Evolutionary conservation across 2,888 invertebrate genomes (phyloP).

Genomic region (Steinernema hermaphroditum): DNA sequence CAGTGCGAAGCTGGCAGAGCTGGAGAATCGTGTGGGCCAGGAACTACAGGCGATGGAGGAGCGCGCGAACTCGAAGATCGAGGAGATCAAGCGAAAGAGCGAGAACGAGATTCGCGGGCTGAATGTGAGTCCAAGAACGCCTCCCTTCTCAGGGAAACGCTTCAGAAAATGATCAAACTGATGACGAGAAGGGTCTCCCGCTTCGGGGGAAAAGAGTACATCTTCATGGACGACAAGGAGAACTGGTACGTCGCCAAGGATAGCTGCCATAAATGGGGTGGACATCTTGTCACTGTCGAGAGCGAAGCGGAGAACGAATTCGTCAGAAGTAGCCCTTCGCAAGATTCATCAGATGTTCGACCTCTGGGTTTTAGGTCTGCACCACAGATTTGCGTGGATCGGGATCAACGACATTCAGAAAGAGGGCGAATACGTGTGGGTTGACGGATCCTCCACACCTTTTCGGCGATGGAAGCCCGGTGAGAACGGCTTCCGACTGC

Average conservation of each 20-base stretch:
- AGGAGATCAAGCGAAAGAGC: conserved; percentile 35
- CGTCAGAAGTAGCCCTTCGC: conserved; percentile 32
- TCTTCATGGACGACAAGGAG: conserved; percentile 33
- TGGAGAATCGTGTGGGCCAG: conserved; percentile 10
- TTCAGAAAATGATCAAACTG: conserved; percentile 33
- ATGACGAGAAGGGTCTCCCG: conserved; percentile 29
- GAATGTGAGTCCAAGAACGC: conserved; percentile 33
- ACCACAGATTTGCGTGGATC: conserved; percentile 46
- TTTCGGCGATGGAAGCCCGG: conserved; percentile 29
- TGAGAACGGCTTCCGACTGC: background rate
- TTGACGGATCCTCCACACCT: conserved; percentile 36
- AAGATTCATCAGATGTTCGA: background rate
- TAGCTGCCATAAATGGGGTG: conserved; percentile 49
- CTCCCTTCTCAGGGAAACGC: background rate
- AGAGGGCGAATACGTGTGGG: conserved; percentile 46
- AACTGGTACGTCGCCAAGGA: conserved; percentile 45
- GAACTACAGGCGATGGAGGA: conserved; percentile 19
- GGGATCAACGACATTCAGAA: conserved; percentile 52
- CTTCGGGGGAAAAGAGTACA: conserved; percentile 28
- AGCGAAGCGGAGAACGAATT: conserved; percentile 43
- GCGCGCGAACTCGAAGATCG: conserved; percentile 17
- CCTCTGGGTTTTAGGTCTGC: conserved; percentile 18
- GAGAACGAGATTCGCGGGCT: conserved; percentile 40
- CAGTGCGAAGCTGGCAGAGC: background rate
- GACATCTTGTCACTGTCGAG: conserved; percentile 47